Conservation (phyloP, 2,113 vertebrate species). For the Chloebia gouldiae region DNA sequence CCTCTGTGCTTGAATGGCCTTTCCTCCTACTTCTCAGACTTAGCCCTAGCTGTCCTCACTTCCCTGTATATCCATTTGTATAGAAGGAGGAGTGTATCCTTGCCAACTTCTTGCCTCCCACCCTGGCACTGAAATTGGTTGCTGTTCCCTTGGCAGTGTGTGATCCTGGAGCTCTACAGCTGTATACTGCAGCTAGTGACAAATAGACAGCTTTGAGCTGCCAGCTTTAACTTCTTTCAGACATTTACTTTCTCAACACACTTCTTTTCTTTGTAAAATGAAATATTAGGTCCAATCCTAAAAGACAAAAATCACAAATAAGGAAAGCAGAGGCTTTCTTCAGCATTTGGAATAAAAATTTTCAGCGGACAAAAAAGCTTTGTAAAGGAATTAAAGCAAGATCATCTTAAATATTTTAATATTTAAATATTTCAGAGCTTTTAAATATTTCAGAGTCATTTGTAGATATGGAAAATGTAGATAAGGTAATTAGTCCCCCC, state of each 20-base stretch:
- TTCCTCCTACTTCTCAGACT: neutral
- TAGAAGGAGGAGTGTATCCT: neutral
- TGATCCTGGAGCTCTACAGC: constrained; percentile 1
- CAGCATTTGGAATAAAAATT: neutral
- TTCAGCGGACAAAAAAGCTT: neutral
- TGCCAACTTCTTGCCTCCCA: constrained; percentile 6
- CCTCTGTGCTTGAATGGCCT: neutral
- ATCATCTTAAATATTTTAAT: no score
- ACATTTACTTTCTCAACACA: neutral
- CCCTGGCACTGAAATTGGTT: neutral
- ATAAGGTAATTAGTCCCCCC: neutral
- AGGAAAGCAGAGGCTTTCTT: neutral
- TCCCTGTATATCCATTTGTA: neutral
- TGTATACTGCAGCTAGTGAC: neutral
- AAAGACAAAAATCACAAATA: neutral
- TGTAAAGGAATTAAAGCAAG: neutral
- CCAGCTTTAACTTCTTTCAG: neutral
- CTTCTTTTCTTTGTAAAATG: neutral
- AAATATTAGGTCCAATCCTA: neutral
- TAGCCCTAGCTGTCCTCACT: neutral
- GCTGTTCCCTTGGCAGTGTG: neutral
- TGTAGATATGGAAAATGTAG: neutral
- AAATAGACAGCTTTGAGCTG: neutral
- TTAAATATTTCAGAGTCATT: neutral
- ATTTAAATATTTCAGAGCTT: neutral